Base-by-base conservation (phyloP, 2,113 vertebrate species). In the Forbesichthys agassizii region DNA sequence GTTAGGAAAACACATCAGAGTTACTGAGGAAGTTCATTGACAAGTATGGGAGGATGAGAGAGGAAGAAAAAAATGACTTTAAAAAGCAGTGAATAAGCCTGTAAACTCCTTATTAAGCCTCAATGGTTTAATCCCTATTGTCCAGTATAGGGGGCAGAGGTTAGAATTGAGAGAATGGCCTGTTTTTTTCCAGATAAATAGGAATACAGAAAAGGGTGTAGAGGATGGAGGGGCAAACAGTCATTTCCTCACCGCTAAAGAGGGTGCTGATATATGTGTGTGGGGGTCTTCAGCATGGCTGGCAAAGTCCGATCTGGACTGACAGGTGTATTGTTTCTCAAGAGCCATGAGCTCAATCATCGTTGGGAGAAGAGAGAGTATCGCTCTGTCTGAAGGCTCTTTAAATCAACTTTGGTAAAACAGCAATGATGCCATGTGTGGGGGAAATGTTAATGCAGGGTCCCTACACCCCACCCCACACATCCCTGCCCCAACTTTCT, bases 301-400 rank as follows among this genome's bases (percentile, higher is more conserved):
- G 94, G 92, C 89, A 93, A 84, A 75, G 81, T 90, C 90, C 93
- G 93, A 95, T 94, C 91, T 90, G 91, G 94, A 93, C 91, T 95
- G 95, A 95, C 95, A 95, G 93, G 91, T 94, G 94, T 92, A 95
- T 95, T 95, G 95, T 96, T 95, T 95, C 92, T 91, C 88, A 86
- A 90, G 86, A 94, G 92, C 92, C 92, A 93, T 94, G 94, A 94
- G 91, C 93, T 94, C 93, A 84, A 92, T 94, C 92, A 94, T 93
- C 92, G 92, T 90, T 90, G 87, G 92, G 91, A 91, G 90, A 90
- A 91, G 93, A 92, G 93, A 91, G 92, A 91, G 93, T 86, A 93
- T 87, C 87, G 88, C 90, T 92, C 88, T 91, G 89, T 83, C 92
- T 94, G 95, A 95, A 91, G 92, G 94, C 92, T 92, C 92, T 64